These are phyloP conservation scores for Odontomachus brunneus DNA, from an alignment of 1,140 invertebrate species.

Conservation along the genomic window DNA sequence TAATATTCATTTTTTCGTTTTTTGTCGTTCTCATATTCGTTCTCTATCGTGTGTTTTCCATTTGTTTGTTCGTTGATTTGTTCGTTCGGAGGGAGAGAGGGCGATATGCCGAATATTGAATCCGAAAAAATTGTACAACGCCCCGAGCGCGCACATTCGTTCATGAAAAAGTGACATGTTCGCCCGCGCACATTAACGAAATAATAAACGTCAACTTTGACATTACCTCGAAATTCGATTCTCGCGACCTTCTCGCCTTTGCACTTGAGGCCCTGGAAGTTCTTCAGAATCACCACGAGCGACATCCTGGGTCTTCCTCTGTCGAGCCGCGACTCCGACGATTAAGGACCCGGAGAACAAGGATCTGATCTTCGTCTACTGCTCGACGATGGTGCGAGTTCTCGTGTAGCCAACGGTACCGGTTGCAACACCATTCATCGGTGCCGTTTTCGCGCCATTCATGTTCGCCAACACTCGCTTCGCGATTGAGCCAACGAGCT, in stretches of 20 bases:
- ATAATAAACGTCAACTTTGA: slow-evolving; percentile 13
- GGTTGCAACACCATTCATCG: slow-evolving; percentile 15
- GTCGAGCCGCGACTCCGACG: background rate
- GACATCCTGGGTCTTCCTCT: slow-evolving; percentile 84
- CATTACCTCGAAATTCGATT: slow-evolving; percentile 89
- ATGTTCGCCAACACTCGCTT: background rate
- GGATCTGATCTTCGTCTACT: slow-evolving; percentile 20
- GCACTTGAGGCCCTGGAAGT: slow-evolving; percentile 88
- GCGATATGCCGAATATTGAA: background rate
- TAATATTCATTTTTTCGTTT: too few species aligned
- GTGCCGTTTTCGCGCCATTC: slow-evolving; percentile 25
- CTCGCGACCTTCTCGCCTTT: slow-evolving; percentile 88
- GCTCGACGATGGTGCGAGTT: slow-evolving; percentile 18
- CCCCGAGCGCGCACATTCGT: background rate
- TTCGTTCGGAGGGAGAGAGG: too few species aligned
- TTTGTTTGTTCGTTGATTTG: too few species aligned
- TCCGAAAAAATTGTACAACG: background rate
- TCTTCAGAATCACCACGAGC: slow-evolving; percentile 87
- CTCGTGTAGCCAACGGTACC: background rate
- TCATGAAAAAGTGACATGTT: too few species aligned
- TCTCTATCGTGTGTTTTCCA: too few species aligned
- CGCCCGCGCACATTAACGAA: background rate
- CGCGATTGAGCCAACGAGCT: background rate
- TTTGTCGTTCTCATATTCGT: too few species aligned
- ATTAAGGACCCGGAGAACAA: background rate